Evolutionary conservation across 2,888 invertebrate genomes (phyloP), one percentile per base, ranked within the genome.

Genomic region (Eristalinus aeneus): DNA sequence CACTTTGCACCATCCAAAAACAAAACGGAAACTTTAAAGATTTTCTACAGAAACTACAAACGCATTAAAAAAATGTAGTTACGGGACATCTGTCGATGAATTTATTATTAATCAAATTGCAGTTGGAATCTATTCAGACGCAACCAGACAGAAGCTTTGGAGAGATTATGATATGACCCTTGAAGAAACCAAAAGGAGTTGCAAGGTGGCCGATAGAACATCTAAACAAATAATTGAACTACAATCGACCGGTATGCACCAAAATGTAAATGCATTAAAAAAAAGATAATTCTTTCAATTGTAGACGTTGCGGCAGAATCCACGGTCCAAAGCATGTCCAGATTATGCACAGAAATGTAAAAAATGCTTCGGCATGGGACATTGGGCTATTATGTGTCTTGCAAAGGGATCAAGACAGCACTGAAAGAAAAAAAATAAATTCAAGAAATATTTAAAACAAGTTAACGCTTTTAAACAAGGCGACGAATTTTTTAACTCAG

Each of bases 191-290:
- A 68, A 32, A 11, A 68, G 67, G 58, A 65, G 67, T 22, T 75
- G 75, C 12, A 34, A 58, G 10, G 56, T 46, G n/a, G 76, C 76
- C n/a, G 60, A 76, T 36, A 58, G 68, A 76, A 68, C 76, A 20
- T 36, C 16, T 12, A 65, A 68, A 10, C 61, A 76, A 61, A 68
- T 68, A 11, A 16, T 4, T 12, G n/a, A 67, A 54, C 54, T 65
- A 54, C 65, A 34, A 34, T 34, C 34, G 6, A 34, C 34, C 2
- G 34, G 34, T 34, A 34, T 34, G 34, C 6, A 34, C 9, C 34
- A 34, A 34, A 34, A 34, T 34, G 63, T 46, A 11, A 65, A 65
- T 16, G 46, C 23, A 65, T 27, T 46, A n/a, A 46, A 46, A 27
- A n/a, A 65, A 65, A 46, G n/a, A 65, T 11, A 27, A 23, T n/a